phyloP scores from a whole-genome alignment of 1,140 invertebrate species.

The Neotoxoptera formosana region DNA sequence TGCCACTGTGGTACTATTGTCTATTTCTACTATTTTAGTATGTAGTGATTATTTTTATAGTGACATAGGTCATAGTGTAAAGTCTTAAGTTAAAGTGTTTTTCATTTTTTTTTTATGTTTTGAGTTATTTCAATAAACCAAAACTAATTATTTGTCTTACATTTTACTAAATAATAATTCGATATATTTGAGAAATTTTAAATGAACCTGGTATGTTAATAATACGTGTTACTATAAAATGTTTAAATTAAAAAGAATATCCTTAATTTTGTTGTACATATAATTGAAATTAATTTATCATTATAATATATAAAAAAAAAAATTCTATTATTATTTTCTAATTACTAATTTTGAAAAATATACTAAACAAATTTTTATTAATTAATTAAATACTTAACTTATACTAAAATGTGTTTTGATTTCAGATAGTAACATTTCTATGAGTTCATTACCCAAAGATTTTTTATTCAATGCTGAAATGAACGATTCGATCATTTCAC shows the following conservation, averaged over 20 bases:
- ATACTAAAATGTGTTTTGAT: neutral
- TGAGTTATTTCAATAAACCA: neutral
- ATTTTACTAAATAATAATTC: neutral
- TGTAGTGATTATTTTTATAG: too few relatives aligned
- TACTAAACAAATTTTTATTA: neutral
- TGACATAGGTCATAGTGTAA: neutral
- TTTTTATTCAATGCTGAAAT: neutral
- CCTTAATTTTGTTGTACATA: neutral
- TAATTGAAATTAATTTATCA: too few relatives aligned
- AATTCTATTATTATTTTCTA: neutral
- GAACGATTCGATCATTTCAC: slow-evolving; percentile 30
- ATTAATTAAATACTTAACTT: neutral
- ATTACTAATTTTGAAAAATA: neutral
- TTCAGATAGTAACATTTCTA: neutral
- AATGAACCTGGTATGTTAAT: neutral
- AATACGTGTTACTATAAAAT: neutral
- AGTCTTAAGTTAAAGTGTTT: neutral
- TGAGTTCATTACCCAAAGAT: slow-evolving; percentile 45
- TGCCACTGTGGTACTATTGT: too few relatives aligned
- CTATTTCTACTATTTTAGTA: too few relatives aligned
- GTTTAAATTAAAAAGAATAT: neutral
- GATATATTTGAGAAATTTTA: neutral
- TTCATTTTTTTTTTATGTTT: neutral
- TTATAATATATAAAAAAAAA: too few relatives aligned
- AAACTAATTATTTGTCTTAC: neutral